A percentile compares a stretch with the other conserved stretches of the same genome.
phyloP scores from a whole-genome alignment of 1,140 invertebrate genomes.

The Halyomorpha halys region DNA sequence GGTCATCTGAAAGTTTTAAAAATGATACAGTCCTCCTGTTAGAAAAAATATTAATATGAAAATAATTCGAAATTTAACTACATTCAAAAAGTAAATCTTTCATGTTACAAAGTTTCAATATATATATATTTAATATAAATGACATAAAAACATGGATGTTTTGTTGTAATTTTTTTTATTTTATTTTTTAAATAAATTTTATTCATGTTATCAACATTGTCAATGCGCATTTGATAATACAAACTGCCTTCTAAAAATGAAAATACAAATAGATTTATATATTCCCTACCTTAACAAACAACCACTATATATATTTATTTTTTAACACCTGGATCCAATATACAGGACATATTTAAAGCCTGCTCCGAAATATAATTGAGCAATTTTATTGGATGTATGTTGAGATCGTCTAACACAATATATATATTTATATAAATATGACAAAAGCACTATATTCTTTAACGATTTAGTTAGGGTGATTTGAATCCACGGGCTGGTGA shows the following conservation, averaged over 20 bases:
- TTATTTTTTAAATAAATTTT: no score
- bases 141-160: no score
- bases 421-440: constrained; percentile 8
- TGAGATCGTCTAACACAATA: constrained; percentile 17
- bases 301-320: neutral
- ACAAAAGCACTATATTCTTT: constrained; percentile 6
- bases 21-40: no score
- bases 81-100: no score
- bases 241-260: neutral
- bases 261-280: constrained; percentile 8
- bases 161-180: neutral
- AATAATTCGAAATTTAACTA: no score
- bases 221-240: neutral
- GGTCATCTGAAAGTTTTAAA: no score
- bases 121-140: no score
- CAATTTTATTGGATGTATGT: constrained; percentile 19
- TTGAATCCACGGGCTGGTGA: no score
- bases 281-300: neutral
- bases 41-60: no score
- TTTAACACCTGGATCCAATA: constrained; percentile 2
- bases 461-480: no score
- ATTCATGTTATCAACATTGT: constrained; percentile 6
- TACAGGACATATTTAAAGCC: constrained; percentile 12
- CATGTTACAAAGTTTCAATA: no score
- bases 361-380: constrained; percentile 20